Evolutionary conservation across 2,888 invertebrate genomes (phyloP), one percentile per base, ranked within the genome.

Genomic region (Cosmia pyralina): DNA sequence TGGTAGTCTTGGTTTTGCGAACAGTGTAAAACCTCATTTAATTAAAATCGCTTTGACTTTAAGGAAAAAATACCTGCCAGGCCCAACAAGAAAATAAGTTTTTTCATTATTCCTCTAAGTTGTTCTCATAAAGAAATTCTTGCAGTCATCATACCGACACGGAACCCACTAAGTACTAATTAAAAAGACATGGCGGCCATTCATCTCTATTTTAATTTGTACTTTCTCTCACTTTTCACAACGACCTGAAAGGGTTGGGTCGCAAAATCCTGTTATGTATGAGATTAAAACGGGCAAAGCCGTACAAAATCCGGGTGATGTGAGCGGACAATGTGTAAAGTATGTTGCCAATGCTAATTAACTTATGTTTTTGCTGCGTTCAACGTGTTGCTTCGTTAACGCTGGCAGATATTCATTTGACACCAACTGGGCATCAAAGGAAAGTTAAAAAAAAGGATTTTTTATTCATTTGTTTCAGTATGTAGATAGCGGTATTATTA

Each of bases 91-190:
- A 75, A 59, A 84, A 77, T 71, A 75, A 89, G 80, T 88, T 88
- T 85, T 84, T 85, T 85, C 84, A 87, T 88, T 88, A 88, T 75
- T 72, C 71, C 70, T 64, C 69, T 83, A 82, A 88, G 82, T 85
- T 80, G 82, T 79, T 59, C 73, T 62, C 84, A 81, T 88, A 85
- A 86, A 87, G 84, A 83, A 84, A 83, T 85, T 83, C 81, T 73
- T 66, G 34, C 72, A 79, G 82, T 83, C 80, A 85, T 87, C 77
- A 70, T n/a, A 44, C 72, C 80, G 73, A 84, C 84, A 82, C 77
- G 63, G 75, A 81, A 81, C 80, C 79, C 68, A 60, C 77, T 80
- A 81, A 85, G 81, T 84, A 82, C 85, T 90, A 88, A 90, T 90
- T 90, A 90, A 88, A 87, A 84, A 76, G 82, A 83, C 85, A 86